phyloP scores from a whole-genome alignment of 2,888 invertebrate genomes.

The Gortyna flavago region DNA sequence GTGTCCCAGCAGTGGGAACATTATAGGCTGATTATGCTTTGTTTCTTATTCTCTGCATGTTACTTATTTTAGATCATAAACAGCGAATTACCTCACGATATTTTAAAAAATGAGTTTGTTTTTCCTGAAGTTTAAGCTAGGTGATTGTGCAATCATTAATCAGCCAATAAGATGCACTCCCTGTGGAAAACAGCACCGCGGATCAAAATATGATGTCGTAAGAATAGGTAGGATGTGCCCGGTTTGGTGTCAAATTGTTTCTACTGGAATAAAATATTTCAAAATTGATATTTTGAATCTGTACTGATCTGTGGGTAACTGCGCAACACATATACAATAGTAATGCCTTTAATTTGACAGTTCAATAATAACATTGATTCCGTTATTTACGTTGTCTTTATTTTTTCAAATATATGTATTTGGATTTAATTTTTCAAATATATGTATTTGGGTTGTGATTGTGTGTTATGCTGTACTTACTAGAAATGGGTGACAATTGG shows the following conservation, averaged over 20 bases:
- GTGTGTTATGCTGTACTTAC: not conserved
- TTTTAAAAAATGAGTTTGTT: slow-evolving; percentile 60
- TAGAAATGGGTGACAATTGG: not conserved
- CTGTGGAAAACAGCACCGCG: slow-evolving; percentile 79
- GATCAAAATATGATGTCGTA: slow-evolving; percentile 72
- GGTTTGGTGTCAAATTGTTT: not conserved
- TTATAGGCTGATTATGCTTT: no score
- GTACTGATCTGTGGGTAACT: no score
- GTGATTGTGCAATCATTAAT: slow-evolving; percentile 84
- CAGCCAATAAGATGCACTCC: slow-evolving; percentile 86
- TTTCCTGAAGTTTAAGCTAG: slow-evolving; percentile 74
- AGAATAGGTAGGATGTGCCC: slow-evolving; percentile 67
- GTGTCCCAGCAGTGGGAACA: no score
- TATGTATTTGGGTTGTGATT: not conserved
- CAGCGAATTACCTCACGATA: not conserved
- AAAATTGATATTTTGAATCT: not conserved
- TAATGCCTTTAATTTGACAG: not conserved
- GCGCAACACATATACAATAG: not conserved
- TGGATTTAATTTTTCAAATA: not conserved
- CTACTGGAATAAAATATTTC: not conserved
- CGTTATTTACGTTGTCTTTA: not conserved
- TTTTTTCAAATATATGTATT: not conserved
- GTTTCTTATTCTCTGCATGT: not conserved
- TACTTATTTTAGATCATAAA: not conserved
- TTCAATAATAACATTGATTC: not conserved